Base-by-base conservation (phyloP, 2,113 vertebrate genomes). In the Neodontobutis hainanensis region DNA sequence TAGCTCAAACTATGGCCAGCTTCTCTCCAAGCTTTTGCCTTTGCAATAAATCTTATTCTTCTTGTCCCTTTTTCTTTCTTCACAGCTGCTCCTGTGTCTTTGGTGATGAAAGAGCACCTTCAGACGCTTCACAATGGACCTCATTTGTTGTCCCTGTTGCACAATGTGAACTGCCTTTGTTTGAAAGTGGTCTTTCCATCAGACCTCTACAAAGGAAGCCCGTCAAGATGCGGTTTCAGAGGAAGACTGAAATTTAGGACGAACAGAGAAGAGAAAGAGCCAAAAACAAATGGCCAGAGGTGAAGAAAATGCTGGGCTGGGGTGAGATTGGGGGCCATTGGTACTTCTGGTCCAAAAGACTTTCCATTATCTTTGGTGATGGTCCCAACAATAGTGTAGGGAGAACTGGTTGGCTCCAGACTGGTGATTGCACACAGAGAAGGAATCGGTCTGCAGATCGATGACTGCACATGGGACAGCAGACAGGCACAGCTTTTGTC, bases 151-250 rank as follows among this genome's bases (percentile, higher is more conserved):
- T 85, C 64, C 61, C 80, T 77, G 73, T 73, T 82, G 65, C 81
- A 75, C 68, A 65, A 38, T 63, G 82, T 60, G 67, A 80, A 67
- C 48, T 6, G 46, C 66, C 80, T 88, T 90, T 89, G 87, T 89
- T 53, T 85, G 80, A 81, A 79, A 82, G 81, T 84, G 70, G 72
- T 84, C 75, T 84, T 88, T 90, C 85, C 74, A 87, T 88, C 89
- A 89, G 63, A 35, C 36, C 27, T 10, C 43, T 62, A 88, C 85
- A 90, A 89, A 88, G 70, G 86, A 68, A 55, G 57, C 66, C 69
- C 68, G 64, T 82, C 70, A 85, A 76, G 78, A 81, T 75, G 73
- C 59, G 76, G 62, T 82, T 69, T 63, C 74, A 65, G 63, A 78
- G 48, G 68, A 67, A 61, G 75, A 69, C 12, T 6, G 60, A 75